Conservation (phyloP, 2,797 vertebrate species). For the Ambastaia sidthimunki region DNA sequence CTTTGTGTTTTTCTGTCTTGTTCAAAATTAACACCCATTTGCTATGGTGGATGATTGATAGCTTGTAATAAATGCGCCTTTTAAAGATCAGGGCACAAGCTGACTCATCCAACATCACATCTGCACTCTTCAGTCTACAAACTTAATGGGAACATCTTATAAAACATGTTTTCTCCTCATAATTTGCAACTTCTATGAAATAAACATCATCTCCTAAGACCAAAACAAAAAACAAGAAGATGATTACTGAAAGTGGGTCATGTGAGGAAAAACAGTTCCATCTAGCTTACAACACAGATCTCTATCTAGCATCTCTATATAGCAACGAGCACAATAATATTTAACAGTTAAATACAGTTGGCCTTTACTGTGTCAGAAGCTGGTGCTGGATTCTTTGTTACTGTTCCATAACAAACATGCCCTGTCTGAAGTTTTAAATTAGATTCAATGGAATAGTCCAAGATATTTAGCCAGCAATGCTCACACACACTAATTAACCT, state of each 20-base stretch:
- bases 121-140: constrained; percentile 9
- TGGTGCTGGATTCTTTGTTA: neutral
- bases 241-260: constrained; percentile 33
- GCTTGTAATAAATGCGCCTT: constrained; percentile 40
- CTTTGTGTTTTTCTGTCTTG: constrained; percentile 8
- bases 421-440: neutral
- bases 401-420: too few species aligned
- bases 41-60: constrained; percentile 31
- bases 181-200: constrained; percentile 24
- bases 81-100: neutral
- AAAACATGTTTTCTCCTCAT: constrained; percentile 23
- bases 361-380: neutral
- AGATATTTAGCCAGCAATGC: neutral
- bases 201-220: constrained; percentile 9
- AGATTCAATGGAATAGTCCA: neutral
- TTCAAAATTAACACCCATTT: constrained; percentile 25
- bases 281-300: constrained; percentile 10
- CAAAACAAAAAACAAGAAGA: constrained; percentile 31
- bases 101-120: constrained; percentile 19
- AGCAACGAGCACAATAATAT: neutral
- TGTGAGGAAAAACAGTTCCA: constrained; percentile 22
- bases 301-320: neutral
- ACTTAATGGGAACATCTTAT: constrained; percentile 9
- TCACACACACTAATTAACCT: too few species aligned
- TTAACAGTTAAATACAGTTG: neutral